A percentile compares a stretch with the other conserved stretches of the same genome.
Conservation (phyloP, 1,140 invertebrate genomes). For the Drosophila tropicalis region DNA sequence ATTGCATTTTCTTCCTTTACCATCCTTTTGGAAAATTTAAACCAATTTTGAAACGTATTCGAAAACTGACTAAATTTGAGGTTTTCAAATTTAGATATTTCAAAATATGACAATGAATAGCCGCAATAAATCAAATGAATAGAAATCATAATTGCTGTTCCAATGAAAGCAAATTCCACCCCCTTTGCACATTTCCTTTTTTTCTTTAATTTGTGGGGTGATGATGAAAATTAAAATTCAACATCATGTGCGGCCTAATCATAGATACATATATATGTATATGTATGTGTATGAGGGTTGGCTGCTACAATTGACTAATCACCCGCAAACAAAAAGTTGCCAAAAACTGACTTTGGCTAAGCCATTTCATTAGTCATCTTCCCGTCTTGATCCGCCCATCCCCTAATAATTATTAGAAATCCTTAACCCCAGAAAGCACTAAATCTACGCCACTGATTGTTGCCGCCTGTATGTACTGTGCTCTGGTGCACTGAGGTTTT, state of each 20-base stretch:
- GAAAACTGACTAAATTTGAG: too few relatives aligned
- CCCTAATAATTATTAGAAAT: neutral
- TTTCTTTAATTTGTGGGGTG: neutral
- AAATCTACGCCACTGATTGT: slow-evolving; percentile 59
- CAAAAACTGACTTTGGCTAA: slow-evolving; percentile 49
- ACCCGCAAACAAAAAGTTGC: slow-evolving; percentile 54
- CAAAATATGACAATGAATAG: too few relatives aligned
- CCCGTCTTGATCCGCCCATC: slow-evolving; percentile 12
- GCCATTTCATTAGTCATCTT: slow-evolving; percentile 74
- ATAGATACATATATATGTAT: neutral
- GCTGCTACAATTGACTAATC: slow-evolving; percentile 56
- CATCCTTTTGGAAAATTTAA: too few relatives aligned
- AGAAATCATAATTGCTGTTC: too few relatives aligned
- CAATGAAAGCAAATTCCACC: neutral
- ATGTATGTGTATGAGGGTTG: slow-evolving; percentile 1
- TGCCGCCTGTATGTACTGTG: neutral
- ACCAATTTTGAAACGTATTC: too few relatives aligned
- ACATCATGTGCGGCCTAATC: neutral
- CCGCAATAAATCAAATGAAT: too few relatives aligned
- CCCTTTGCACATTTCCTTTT: neutral
- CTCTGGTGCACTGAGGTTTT: slow-evolving; percentile 59
- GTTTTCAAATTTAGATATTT: too few relatives aligned
- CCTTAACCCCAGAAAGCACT: slow-evolving; percentile 15
- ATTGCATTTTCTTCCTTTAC: too few relatives aligned
- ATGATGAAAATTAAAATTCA: slow-evolving; percentile 17